These are phyloP conservation scores for Eledone cirrhosa DNA, from an alignment of 2,888 invertebrate genomes.

Conservation along the genomic window DNA sequence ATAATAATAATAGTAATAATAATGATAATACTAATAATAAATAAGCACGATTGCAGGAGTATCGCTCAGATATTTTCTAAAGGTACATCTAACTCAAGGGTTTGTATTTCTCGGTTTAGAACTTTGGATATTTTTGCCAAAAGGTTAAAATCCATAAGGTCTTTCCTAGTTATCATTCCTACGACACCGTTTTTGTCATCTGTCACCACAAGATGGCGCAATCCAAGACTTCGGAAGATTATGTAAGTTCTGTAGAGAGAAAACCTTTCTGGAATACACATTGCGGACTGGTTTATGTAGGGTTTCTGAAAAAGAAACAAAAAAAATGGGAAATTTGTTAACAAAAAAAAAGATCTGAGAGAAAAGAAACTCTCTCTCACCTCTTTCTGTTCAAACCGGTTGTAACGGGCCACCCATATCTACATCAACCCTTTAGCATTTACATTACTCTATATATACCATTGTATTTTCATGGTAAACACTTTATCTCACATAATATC, in stretches of 20 bases:
- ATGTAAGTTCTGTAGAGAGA: conserved; percentile 67
- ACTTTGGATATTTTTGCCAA: conserved; percentile 61
- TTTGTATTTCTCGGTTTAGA: conserved; percentile 15
- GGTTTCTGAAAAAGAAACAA: conserved; percentile 50
- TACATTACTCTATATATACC: too few species aligned
- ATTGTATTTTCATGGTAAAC: too few species aligned
- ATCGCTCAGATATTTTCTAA: not conserved
- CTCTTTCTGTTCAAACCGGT: too few species aligned
- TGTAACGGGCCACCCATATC: too few species aligned
- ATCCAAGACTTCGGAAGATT: conserved; percentile 66
- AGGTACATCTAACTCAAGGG: not conserved
- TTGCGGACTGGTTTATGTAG: conserved; percentile 67
- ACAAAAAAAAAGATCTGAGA: too few species aligned
- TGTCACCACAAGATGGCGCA: conserved; percentile 66
- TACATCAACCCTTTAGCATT: too few species aligned
- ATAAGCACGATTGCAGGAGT: not conserved
- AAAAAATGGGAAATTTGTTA: not conserved
- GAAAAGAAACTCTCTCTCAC: too few species aligned
- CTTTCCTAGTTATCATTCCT: conserved; percentile 67
- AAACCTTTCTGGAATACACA: conserved; percentile 63
- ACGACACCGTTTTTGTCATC: conserved; percentile 63
- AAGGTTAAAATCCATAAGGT: conserved; percentile 67
- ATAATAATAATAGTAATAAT: not conserved
- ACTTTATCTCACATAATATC: too few species aligned
- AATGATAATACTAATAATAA: not conserved